Evolutionary conservation across 2,888 invertebrate genomes (phyloP), one percentile per base, ranked within the genome.

Genomic region (Leucoptera coffeella): DNA sequence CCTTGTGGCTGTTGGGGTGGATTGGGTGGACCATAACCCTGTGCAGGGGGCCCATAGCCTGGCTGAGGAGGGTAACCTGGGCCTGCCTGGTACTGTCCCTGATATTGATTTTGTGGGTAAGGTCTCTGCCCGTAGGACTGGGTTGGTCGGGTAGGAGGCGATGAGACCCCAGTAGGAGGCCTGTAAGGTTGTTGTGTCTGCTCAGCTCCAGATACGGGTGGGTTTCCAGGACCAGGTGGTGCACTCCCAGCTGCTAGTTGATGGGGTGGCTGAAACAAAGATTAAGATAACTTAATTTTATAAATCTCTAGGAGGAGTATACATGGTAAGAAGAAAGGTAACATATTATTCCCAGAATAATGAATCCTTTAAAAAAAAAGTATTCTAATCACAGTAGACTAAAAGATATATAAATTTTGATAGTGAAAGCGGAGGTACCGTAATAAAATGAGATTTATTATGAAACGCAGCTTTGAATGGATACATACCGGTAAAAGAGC

Each of bases 401-500:
- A n/a, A n/a, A n/a, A n/a, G n/a, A n/a, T n/a, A n/a, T n/a, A n/a
- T n/a, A n/a, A n/a, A n/a, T n/a, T n/a, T n/a, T n/a, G n/a, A n/a
- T n/a, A n/a, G n/a, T n/a, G n/a, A n/a, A n/a, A n/a, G n/a, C n/a
- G n/a, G n/a, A n/a, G n/a, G n/a, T n/a, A n/a, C n/a, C n/a, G n/a
- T n/a, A n/a, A n/a, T n/a, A n/a, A n/a, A n/a, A n/a, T n/a, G n/a
- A n/a, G n/a, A n/a, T n/a, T n/a, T n/a, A n/a, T n/a, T n/a, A n/a
- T n/a, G n/a, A n/a, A n/a, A n/a, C n/a, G n/a, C n/a, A n/a, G n/a
- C n/a, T n/a, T n/a, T n/a, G n/a, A n/a, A n/a, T n/a, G n/a, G n/a
- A 17, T 31, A 58, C 76, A 80, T 77, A 93, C 93, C 45, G 94
- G 94, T 45, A 94, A 67, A 40, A 93, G 75, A 30, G 84, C 80